A percentile compares a stretch with the other conserved stretches of the same genome.
These are phyloP conservation scores for Aplochiton taeniatus DNA, from an alignment of 2,797 vertebrate genomes.

Conservation along the genomic window DNA sequence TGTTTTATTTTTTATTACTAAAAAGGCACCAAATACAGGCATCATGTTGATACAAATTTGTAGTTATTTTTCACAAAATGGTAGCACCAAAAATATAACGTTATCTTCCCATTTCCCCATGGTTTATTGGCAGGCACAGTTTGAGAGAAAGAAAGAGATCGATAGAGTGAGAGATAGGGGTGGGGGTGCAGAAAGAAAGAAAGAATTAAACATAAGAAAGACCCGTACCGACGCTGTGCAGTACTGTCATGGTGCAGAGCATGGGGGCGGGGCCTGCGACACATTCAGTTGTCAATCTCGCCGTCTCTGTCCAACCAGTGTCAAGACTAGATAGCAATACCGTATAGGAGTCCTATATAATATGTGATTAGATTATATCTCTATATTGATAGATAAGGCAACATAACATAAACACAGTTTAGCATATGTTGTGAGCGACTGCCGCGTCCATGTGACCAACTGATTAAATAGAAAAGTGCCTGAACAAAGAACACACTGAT, in stretches of 20 bases:
- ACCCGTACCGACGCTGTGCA: background rate
- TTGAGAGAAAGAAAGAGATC: conserved; percentile 18
- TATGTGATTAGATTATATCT: conserved; percentile 17
- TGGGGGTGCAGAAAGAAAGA: background rate
- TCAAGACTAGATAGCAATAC: no score
- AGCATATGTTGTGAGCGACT: no score
- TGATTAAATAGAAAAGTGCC: no score
- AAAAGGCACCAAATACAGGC: conserved; percentile 81
- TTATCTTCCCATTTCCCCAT: conserved; percentile 51
- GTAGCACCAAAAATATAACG: conserved; percentile 76
- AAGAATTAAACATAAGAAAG: background rate
- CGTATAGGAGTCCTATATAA: no score
- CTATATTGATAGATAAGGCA: conserved; percentile 25
- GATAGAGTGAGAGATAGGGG: conserved; percentile 15
- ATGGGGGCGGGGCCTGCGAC: no score
- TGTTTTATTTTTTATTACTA: conserved; percentile 68
- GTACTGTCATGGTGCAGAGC: no score
- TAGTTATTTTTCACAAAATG: conserved; percentile 54
- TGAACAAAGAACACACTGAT: no score
- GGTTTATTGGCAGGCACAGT: conserved; percentile 66
- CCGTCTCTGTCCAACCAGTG: conserved; percentile 52
- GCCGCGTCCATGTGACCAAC: no score
- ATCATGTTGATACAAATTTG: conserved; percentile 57
- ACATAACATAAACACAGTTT: conserved; percentile 32
- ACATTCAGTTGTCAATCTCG: conserved; percentile 27